Evolutionary conservation across 2,888 invertebrate species (phyloP).

Genomic region (Apodemia zela): DNA sequence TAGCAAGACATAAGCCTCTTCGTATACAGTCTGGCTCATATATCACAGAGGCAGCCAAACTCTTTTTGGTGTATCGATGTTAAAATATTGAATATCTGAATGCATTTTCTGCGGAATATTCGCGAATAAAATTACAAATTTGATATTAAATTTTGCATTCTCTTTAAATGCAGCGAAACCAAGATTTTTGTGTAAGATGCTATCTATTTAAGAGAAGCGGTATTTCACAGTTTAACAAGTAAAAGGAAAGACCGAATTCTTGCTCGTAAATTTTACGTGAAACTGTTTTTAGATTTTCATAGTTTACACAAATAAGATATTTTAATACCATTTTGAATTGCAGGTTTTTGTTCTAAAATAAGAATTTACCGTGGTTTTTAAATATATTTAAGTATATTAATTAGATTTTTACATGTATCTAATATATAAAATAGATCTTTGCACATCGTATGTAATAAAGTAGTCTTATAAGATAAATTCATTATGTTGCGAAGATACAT

Average conservation of each 20-base stretch:
- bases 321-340: too few species aligned
- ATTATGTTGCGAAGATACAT: too few species aligned
- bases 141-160: constrained; percentile 6
- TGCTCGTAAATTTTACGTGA: background rate
- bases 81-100: background rate
- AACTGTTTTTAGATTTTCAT: constrained; percentile 3
- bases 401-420: too few species aligned
- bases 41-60: too few species aligned
- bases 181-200: background rate
- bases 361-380: too few species aligned
- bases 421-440: too few species aligned
- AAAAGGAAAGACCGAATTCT: background rate
- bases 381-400: too few species aligned
- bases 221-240: background rate
- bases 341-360: too few species aligned
- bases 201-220: constrained; percentile 1
- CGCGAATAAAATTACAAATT: constrained; percentile 3
- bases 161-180: background rate
- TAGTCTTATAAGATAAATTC: too few species aligned
- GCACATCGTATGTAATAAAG: too few species aligned
- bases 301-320: background rate
- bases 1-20: too few species aligned
- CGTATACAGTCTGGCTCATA: too few species aligned
- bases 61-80: background rate
- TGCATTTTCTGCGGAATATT: background rate